Conservation (phyloP, 2,797 vertebrate genomes). For the Platyrinchus mystaceus region DNA sequence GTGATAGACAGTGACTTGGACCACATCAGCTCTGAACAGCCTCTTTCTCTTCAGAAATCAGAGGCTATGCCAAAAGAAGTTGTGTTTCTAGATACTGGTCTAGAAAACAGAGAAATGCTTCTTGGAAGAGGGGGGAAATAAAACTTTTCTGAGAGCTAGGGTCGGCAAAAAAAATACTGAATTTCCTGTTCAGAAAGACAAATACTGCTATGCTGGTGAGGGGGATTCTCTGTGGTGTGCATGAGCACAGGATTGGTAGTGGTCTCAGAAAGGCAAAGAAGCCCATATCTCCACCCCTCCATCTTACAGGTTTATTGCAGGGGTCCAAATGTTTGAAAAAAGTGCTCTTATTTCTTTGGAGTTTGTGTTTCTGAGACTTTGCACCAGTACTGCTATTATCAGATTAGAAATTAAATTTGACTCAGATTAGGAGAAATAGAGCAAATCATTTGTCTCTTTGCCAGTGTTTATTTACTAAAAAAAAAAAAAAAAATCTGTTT, state of each 20-base stretch:
- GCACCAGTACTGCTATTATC: background rate
- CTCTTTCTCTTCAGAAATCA: slow-evolving; percentile 45
- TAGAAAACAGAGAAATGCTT: slow-evolving; percentile 34
- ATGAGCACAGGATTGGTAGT: background rate
- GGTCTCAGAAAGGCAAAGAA: background rate
- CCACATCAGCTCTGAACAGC: slow-evolving; percentile 44
- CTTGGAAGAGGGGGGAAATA: background rate
- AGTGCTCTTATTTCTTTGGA: background rate
- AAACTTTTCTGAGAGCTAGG: background rate
- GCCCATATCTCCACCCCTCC: background rate
- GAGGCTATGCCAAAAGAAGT: slow-evolving; percentile 50
- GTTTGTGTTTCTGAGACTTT: slow-evolving; percentile 5
- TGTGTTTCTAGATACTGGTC: slow-evolving; percentile 33
- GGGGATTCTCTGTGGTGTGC: background rate
- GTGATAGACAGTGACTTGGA: slow-evolving; percentile 67
- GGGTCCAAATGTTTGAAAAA: background rate
- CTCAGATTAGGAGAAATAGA: background rate
- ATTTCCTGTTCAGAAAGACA: background rate
- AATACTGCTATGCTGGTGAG: background rate
- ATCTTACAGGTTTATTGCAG: background rate
- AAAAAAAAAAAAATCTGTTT: background rate
- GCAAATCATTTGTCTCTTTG: background rate
- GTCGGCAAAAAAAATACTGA: background rate
- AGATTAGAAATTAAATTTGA: slow-evolving; percentile 13
- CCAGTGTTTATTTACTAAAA: background rate